Evolutionary conservation across 2,888 invertebrate genomes (phyloP), one percentile per base, ranked within the genome.

Genomic region (Platypus cylindrus): DNA sequence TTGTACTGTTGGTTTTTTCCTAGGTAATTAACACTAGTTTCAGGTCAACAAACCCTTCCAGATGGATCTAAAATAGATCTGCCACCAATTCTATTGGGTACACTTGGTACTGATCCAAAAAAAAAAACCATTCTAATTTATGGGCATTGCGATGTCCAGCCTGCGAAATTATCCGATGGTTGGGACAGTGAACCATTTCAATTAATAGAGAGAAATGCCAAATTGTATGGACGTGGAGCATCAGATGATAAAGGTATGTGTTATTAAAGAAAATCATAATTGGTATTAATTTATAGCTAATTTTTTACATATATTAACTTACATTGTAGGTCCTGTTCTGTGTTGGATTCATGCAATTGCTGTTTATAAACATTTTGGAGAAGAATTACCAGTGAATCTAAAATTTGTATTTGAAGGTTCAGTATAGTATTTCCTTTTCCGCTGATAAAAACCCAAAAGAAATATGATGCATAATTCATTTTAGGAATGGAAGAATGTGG

Each of bases 401-500:
- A 83, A 82, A 73, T 95, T 97, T 62, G 74, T 89, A 9, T 84
- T 97, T 58, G 97, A 98, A 68, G 93, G 91, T 36, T n/a, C 95
- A 97, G 95, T 15, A 5, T 28, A 15, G 13, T 13, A 16, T 9
- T 28, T 11, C 20, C 5, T 20, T 9, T 20, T n/a, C n/a, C n/a
- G n/a, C n/a, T n/a, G n/a, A n/a, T n/a, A n/a, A n/a, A n/a, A n/a
- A n/a, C n/a, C 20, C 5, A 7, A 20, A 9, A 20, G 20, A 20
- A 7, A 20, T 20, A 20, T 20, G 20, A 20, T 20, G 20, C 9
- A 9, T 20, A 20, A 7, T 20, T 20, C 20, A 11, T 83, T 95
- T 58, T 97, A 68, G 91, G 90, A 8, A 98, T 98, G 97, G 97
- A 97, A 63, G 97, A 98, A 60, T 84, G 83, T 42, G 95, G 95